Base-by-base conservation (phyloP, 2,113 vertebrate genomes). In the Gambusia holbrooki region DNA sequence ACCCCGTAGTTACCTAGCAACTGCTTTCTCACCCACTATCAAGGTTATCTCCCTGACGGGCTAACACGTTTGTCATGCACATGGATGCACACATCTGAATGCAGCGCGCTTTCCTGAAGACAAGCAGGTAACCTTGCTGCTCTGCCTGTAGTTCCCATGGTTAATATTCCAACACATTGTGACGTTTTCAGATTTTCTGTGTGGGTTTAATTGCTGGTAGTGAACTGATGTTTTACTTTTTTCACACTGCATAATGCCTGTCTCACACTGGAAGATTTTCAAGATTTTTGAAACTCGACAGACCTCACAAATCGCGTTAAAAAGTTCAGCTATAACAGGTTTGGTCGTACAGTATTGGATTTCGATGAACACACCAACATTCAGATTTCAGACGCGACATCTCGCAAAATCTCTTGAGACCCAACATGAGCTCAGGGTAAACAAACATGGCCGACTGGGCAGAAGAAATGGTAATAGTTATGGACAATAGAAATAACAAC, bases 1-100 rank as follows among this genome's bases (percentile, higher is more conserved):
- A 60, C 60, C 71, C 48, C 25, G 66, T 82, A 11, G 90, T 92
- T 88, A 82, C 90, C 84, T 90, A 92, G 91, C 91, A 90, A 92
- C 91, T 69, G 74, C 74, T 81, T 85, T 69, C 84, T 80, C 84
- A 84, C 60, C 83, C 67, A 7, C 61, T 73, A 77, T 83, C 88
- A 90, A 89, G 90, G 84, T 90, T 88, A 87, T 85, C 78, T 89
- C 76, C 74, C 68, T 27, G 61, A 51, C 22, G 60, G 78, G 73
- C 64, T 69, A 42, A 81, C 70, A 82, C 22, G 2, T 83, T 69
- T 70, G 28, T 76, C 58, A 71, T 27, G 66, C 48, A 66, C 64
- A 63, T 27, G 40, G 42, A 54, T 27, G 74, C 37, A 76, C 12
- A 68, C 22, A 68, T 70, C 37, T 40, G 75, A 65, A 74, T 33